Conservation (phyloP, 1,140 invertebrate species). For the Belonocnema kinseyi region DNA sequence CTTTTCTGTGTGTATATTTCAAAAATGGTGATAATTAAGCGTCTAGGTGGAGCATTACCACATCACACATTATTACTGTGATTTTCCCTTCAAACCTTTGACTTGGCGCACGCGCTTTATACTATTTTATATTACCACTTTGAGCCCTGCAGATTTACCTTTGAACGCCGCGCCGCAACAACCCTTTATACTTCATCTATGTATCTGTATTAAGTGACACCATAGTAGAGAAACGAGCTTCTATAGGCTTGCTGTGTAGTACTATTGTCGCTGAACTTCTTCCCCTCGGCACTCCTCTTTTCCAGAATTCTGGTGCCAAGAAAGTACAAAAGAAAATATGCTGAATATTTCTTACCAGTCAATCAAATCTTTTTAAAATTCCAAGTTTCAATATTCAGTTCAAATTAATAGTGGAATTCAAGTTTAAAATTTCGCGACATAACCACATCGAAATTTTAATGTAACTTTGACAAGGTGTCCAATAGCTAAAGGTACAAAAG, state of each 20-base stretch:
- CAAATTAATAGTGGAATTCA: no score
- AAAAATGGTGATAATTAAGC: slow-evolving; percentile 15
- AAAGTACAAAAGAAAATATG: no score
- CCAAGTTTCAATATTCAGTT: no score
- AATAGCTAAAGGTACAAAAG: no score
- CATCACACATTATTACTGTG: slow-evolving; percentile 14
- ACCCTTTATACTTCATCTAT: not conserved
- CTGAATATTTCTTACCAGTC: no score
- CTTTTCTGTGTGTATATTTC: not conserved
- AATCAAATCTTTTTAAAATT: no score
- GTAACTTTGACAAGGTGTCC: no score
- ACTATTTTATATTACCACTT: not conserved
- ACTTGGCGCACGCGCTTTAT: slow-evolving; percentile 4
- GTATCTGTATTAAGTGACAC: no score
- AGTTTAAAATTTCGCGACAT: no score
- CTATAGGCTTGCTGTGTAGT: not conserved
- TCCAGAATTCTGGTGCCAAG: not conserved
- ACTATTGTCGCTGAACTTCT: not conserved
- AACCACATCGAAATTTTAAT: no score
- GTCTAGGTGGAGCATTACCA: not conserved
- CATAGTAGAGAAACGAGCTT: no score
- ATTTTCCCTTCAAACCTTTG: slow-evolving; percentile 10
- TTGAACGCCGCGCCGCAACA: not conserved
- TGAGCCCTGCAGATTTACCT: slow-evolving; percentile 1
- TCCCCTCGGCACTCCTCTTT: not conserved